These are phyloP conservation scores for Terebella lapidaria DNA, from an alignment of 2,888 invertebrate genomes.

Conservation along the genomic window DNA sequence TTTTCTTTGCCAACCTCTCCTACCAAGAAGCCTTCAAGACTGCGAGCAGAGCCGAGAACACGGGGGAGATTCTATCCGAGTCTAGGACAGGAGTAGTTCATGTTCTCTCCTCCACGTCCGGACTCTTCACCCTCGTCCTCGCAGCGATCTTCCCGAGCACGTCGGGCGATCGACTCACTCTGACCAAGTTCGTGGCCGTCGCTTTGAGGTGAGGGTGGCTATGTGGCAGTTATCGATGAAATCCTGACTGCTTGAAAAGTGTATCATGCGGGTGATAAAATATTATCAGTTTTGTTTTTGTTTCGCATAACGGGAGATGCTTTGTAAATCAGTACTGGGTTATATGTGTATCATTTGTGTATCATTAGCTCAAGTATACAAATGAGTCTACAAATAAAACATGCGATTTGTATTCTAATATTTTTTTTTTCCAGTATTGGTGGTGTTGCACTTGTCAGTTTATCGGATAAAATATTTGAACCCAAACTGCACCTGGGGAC, in stretches of 20 bases:
- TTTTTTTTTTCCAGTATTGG: slow-evolving; percentile 39
- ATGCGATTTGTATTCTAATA: too few species aligned
- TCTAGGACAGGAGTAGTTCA: slow-evolving; percentile 83
- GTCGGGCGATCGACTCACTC: slow-evolving; percentile 74
- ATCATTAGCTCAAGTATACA: too few species aligned
- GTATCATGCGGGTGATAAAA: too few species aligned
- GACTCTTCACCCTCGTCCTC: slow-evolving; percentile 80
- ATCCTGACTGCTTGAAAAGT: too few species aligned
- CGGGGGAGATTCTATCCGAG: too few species aligned
- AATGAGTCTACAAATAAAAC: too few species aligned
- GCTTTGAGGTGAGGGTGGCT: slow-evolving; percentile 41
- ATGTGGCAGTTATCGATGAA: too few species aligned
- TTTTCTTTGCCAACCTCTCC: slow-evolving; percentile 90
- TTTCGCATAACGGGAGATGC: too few species aligned
- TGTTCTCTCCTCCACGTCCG: slow-evolving; percentile 81
- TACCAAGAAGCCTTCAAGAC: slow-evolving; percentile 82
- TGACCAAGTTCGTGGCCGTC: slow-evolving; percentile 79
- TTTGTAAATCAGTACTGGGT: too few species aligned
- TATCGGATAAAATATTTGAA: slow-evolving; percentile 68
- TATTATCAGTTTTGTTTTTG: too few species aligned
- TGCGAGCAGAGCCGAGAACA: slow-evolving; percentile 21
- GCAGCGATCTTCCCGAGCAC: slow-evolving; percentile 82
- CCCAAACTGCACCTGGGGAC: slow-evolving; percentile 67
- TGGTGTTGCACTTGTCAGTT: slow-evolving; percentile 64
- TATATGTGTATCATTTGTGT: too few species aligned